A percentile compares a stretch with the other conserved stretches of the same genome.
Evolutionary conservation across 2,113 vertebrate species (phyloP).

Genomic region (Lasiurus cinereus): DNA sequence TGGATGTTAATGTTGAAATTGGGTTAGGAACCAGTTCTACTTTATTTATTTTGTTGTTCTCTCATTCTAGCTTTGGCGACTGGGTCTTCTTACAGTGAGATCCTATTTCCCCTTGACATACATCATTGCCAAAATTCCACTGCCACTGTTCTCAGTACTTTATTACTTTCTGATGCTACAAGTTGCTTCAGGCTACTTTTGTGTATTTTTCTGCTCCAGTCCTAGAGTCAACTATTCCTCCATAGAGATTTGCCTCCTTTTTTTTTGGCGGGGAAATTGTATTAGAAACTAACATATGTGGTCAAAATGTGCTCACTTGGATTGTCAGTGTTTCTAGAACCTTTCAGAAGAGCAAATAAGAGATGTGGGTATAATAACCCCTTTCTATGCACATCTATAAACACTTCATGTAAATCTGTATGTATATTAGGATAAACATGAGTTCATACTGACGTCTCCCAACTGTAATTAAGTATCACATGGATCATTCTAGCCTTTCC

Average conservation of each 20-base stretch:
- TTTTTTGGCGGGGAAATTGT: background rate
- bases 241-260: background rate
- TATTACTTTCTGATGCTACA: background rate
- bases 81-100: background rate
- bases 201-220: background rate
- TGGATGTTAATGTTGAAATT: background rate
- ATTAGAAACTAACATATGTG: background rate
- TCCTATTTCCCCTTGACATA: background rate
- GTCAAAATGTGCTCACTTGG: background rate
- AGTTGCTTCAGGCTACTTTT: background rate
- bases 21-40: background rate
- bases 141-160: background rate
- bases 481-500: background rate
- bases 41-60: background rate
- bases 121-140: background rate
- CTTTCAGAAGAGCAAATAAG: background rate
- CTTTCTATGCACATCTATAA: background rate
- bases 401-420: background rate
- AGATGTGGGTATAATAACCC: background rate
- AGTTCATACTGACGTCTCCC: background rate
- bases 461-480: background rate
- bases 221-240: background rate
- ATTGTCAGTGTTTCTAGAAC: background rate
- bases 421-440: background rate
- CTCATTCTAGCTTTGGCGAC: background rate